Evolutionary conservation across 2,113 vertebrate species (phyloP), one percentile per base, ranked within the genome.

Genomic region (Todiramphus chloris): DNA sequence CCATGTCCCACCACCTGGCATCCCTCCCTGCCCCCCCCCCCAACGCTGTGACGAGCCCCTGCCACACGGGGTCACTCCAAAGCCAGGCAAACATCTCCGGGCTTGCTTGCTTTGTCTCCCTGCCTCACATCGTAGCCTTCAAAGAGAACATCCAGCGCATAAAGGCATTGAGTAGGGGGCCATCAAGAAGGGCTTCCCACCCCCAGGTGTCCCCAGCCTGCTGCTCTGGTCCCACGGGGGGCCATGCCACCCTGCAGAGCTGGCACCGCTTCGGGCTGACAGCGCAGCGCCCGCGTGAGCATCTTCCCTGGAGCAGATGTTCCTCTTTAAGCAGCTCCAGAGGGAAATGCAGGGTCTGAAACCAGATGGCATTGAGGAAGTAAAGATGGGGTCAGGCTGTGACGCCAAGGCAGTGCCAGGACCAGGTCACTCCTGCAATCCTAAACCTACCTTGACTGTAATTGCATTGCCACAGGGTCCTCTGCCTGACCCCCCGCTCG

Each of bases 51-150:
- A 87, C 93, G 84, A 86, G n/a, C 9, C 44, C 41, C 48, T 72
- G 88, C 96, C 97, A 92, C 87, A 6, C 16, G 96, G 59, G 94
- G 96, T 93, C 97, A 92, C 94, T 48, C 90, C 77, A 62, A 89
- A 87, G 68, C 96, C 76, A 62, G 0, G 1, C 80, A 76, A 77
- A 60, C 66, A 17, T 39, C 63, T 56, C 50, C 43, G 21, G 37
- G 10, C 35, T 78, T 8, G 30, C 20, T 30, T 28, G 53, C 53
- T 84, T 59, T 31, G 51, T 41, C 35, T 84, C 33, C 37, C 20
- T 11, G 9, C 4, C 55, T 75, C 28, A 53, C 13, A 2, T 41
- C 28, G 30, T 9, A 8, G 55, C 33, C 44, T 58, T 37, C 58
- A 55, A 44, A 72, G 46, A 55, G n/a, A 44, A 39, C 41, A n/a